Percentiles rank a stretch among this genome's conserved stretches.
Conservation (phyloP, 2,113 vertebrate species). For the Calypte anna region DNA sequence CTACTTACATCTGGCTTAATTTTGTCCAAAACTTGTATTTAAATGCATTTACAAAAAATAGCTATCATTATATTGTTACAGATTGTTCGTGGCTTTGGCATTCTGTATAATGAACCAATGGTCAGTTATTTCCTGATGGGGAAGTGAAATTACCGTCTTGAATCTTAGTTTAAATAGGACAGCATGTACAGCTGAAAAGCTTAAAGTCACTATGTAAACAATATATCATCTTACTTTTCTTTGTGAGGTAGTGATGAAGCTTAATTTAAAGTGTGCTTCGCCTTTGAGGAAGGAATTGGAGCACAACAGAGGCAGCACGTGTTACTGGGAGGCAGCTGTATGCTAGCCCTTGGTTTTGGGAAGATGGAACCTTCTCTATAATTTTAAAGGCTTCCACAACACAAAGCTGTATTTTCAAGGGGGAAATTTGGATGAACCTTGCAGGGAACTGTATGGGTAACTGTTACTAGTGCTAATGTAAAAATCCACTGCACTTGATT, state of each 20-base stretch:
- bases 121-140: not conserved
- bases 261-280: not conserved
- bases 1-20: not conserved
- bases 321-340: not conserved
- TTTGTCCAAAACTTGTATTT: not conserved
- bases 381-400: not conserved
- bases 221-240: not conserved
- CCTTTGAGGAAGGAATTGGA: not conserved
- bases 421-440: not conserved
- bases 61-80: not conserved
- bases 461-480: not conserved
- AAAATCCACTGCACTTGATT: not conserved
- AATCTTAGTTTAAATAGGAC: not conserved
- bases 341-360: not conserved
- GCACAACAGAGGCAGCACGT: not conserved
- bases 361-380: not conserved
- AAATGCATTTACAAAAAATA: not conserved
- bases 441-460: not conserved
- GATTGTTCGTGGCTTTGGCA: not conserved
- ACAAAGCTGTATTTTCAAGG: not conserved
- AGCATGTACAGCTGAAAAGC: not conserved
- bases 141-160: not conserved
- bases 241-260: not conserved
- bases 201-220: not conserved
- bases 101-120: not conserved